Conservation (phyloP, 2,113 vertebrate species). For the Phodopus roborovskii region DNA sequence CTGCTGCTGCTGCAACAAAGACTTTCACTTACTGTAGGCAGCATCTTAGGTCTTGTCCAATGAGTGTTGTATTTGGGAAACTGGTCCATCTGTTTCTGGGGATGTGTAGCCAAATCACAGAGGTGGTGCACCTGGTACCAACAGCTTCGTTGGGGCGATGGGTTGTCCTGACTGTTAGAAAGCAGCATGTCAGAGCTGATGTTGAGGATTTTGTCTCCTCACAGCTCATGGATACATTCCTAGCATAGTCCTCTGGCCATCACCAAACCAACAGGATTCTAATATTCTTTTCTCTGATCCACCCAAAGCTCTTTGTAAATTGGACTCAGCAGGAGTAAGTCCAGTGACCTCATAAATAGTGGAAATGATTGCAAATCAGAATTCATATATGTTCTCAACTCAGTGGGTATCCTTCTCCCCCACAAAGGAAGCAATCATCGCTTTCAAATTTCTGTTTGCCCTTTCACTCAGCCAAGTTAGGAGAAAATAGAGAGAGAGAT, state of each 20-base stretch:
- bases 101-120: not conserved
- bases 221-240: constrained; percentile 74
- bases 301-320: constrained; percentile 88
- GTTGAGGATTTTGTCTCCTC: constrained; percentile 57
- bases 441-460: constrained; percentile 91
- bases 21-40: not conserved
- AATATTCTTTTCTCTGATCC: constrained; percentile 85
- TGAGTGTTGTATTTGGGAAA: constrained; percentile 48
- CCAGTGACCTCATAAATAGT: constrained; percentile 91
- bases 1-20: not conserved
- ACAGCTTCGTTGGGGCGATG: not conserved
- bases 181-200: constrained; percentile 37
- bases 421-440: constrained; percentile 89
- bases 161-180: constrained; percentile 16
- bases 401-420: constrained; percentile 86
- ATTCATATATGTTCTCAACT: constrained; percentile 87
- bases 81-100: not conserved
- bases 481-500: constrained; percentile 84
- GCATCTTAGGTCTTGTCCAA: constrained; percentile 27
- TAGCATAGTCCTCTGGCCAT: constrained; percentile 80
- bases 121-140: not conserved
- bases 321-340: constrained; percentile 89
- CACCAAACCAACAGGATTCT: constrained; percentile 86
- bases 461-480: constrained; percentile 87
- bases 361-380: constrained; percentile 91